These are phyloP conservation scores for Pocillopora meandrina DNA, from an alignment of 92 coral and sea anemone species.

Conservation along the genomic window DNA sequence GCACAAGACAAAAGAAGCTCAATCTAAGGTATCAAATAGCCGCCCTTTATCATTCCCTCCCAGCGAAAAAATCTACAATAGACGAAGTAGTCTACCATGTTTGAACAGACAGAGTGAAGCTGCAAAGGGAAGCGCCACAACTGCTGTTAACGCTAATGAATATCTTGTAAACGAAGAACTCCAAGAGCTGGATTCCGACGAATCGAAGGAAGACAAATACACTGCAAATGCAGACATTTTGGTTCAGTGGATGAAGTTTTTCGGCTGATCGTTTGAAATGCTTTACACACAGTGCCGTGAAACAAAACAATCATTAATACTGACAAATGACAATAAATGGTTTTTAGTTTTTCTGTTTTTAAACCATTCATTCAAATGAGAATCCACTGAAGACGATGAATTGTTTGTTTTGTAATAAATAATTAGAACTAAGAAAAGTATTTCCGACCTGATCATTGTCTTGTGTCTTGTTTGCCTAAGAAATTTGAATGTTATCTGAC, in stretches of 20 bases:
- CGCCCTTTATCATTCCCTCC: constrained; percentile 61
- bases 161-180: not conserved
- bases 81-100: constrained; percentile 20
- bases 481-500: constrained; percentile 18
- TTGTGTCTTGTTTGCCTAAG: constrained; percentile 28
- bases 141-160: not conserved
- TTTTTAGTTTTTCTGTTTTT: not conserved
- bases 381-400: not conserved
- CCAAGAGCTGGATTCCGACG: not conserved
- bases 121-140: not conserved
- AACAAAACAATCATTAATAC: not conserved
- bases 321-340: not conserved
- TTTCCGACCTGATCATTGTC: constrained; percentile 44
- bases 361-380: not conserved
- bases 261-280: constrained; percentile 7
- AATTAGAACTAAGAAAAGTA: constrained; percentile 37
- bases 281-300: not conserved
- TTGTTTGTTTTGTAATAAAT: constrained; percentile 41
- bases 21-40: not conserved
- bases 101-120: not conserved
- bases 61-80: constrained; percentile 25
- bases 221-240: constrained; percentile 34
- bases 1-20: constrained; percentile 6
- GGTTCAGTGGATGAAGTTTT: constrained; percentile 47
- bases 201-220: constrained; percentile 21